Evolutionary conservation across 2,797 vertebrate genomes (phyloP).

Genomic region (Gymnothorax javanicus): DNA sequence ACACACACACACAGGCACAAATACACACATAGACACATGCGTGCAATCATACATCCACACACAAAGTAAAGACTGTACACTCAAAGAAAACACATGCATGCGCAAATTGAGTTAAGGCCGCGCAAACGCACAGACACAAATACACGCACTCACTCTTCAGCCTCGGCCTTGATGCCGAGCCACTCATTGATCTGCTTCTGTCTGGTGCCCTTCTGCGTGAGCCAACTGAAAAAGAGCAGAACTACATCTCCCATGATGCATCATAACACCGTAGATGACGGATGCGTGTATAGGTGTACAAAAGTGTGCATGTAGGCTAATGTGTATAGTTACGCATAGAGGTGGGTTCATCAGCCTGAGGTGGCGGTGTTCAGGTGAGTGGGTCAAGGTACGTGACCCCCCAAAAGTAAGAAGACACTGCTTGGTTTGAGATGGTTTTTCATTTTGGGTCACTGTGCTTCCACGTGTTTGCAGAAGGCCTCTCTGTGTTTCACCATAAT

Average conservation of each 20-base stretch:
- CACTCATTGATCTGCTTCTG: conserved; percentile 81
- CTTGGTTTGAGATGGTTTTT: no score
- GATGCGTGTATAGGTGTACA: neutral
- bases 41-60: neutral
- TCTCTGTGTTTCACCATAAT: no score
- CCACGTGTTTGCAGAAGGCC: no score
- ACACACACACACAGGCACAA: neutral
- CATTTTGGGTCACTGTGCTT: no score
- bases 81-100: neutral
- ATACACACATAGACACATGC: neutral
- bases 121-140: neutral
- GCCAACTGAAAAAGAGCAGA: conserved; percentile 69
- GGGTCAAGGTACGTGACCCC: neutral
- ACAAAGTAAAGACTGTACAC: neutral
- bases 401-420: no score
- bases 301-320: neutral
- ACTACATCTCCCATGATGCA: neutral
- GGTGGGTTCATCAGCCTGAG: neutral
- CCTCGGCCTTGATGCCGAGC: conserved; percentile 80
- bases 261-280: neutral
- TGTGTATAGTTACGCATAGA: neutral
- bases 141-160: conserved; percentile 73
- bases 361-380: neutral
- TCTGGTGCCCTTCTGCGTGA: conserved; percentile 82
- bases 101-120: neutral